These are phyloP conservation scores for Channa maculata DNA, from an alignment of 2,113 vertebrate species.

Conservation along the genomic window DNA sequence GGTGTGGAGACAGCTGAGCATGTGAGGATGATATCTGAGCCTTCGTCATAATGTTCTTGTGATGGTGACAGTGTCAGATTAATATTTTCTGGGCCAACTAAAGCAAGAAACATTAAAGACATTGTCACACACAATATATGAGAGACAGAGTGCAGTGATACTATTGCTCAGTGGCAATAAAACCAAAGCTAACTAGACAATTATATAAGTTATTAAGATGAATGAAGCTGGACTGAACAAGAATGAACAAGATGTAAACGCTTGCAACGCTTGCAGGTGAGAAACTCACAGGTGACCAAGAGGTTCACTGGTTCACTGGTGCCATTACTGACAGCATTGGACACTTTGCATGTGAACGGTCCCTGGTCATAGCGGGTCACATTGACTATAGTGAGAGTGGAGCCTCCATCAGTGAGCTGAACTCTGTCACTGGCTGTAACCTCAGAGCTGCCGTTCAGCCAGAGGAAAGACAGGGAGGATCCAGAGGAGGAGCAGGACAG, in stretches of 20 bases:
- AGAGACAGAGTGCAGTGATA: too few species aligned
- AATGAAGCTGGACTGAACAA: too few species aligned
- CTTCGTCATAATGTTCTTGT: constrained; percentile 24
- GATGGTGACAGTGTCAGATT: constrained; percentile 3
- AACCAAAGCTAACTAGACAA: too few species aligned
- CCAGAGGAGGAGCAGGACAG: constrained; percentile 70
- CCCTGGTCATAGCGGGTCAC: constrained; percentile 62
- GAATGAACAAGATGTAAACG: too few species aligned
- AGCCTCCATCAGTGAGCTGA: constrained; percentile 54
- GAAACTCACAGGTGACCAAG: constrained; percentile 45
- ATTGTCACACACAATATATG: too few species aligned
- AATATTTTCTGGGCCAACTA: constrained; percentile 66
- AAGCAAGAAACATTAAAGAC: too few species aligned
- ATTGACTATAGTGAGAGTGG: constrained; percentile 54
- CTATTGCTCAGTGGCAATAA: too few species aligned
- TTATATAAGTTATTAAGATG: too few species aligned
- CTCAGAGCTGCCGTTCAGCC: constrained; percentile 71
- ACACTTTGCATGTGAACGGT: constrained; percentile 48
- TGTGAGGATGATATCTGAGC: constrained; percentile 54
- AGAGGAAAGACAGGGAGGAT: constrained; percentile 55
- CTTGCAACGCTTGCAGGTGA: neutral
- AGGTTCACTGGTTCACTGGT: constrained; percentile 21
- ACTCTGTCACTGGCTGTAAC: constrained; percentile 61
- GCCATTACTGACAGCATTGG: constrained; percentile 19
- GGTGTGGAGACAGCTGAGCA: constrained; percentile 70